Conservation (phyloP, 1,140 invertebrate species). For the Drosophila lowei region DNA sequence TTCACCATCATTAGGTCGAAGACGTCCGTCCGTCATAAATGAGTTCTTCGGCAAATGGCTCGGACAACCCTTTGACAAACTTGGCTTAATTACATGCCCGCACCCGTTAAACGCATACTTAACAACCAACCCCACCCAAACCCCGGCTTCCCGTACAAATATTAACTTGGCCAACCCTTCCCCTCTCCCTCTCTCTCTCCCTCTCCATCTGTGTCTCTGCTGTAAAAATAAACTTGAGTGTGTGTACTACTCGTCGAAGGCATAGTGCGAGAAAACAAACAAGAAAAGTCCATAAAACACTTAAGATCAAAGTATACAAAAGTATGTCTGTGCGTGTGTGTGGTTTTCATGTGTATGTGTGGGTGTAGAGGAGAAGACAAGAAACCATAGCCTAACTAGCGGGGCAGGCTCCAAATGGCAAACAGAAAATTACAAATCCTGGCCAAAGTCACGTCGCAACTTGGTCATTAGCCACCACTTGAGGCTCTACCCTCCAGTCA, state of each 20-base stretch:
- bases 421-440: conserved; percentile 69
- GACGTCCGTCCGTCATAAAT: conserved; percentile 16
- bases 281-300: conserved; percentile 82
- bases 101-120: conserved; percentile 53
- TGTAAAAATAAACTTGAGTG: conserved; percentile 63
- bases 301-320: conserved; percentile 64
- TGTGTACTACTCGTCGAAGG: background rate
- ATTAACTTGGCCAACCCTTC: conserved; percentile 19
- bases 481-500: conserved; percentile 3
- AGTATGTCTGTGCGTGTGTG: background rate
- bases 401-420: conserved; percentile 32
- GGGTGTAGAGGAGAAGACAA: conserved; percentile 7
- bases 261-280: conserved; percentile 50
- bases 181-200: background rate
- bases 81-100: conserved; percentile 74
- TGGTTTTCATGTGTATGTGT: background rate
- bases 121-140: conserved; percentile 14
- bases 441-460: conserved; percentile 73
- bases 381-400: conserved; percentile 54
- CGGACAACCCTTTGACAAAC: conserved; percentile 68
- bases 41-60: conserved; percentile 6
- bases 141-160: conserved; percentile 5
- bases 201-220: conserved; percentile 15
- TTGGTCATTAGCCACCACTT: conserved; percentile 70
- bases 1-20: conserved; percentile 34